These are phyloP conservation scores for Atractosteus spatula DNA, from an alignment of 2,113 vertebrate genomes.

Conservation along the genomic window DNA sequence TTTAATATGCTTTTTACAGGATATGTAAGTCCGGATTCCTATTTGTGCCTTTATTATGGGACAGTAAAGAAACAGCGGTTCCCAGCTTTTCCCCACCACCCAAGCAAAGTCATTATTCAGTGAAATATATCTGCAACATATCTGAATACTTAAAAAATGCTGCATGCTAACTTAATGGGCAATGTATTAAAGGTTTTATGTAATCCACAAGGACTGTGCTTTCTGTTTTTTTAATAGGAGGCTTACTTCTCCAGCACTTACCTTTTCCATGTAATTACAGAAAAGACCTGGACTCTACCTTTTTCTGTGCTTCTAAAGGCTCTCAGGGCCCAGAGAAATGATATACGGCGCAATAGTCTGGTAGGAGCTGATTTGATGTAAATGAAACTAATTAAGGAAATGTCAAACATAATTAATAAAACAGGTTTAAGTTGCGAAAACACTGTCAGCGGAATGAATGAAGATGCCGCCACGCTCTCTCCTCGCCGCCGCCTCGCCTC, in stretches of 20 bases:
- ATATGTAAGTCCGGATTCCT: no score
- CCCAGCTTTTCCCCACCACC: no score
- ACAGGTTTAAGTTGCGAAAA: conserved; percentile 98
- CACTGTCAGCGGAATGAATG: conserved; percentile 99
- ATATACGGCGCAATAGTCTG: conserved; percentile 84
- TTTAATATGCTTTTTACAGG: no score
- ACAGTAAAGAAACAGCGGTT: no score
- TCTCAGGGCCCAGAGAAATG: conserved; percentile 68
- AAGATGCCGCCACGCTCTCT: conserved; percentile 58
- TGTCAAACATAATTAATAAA: conserved; percentile 99
- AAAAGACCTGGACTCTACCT: conserved; percentile 38
- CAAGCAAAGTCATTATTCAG: no score
- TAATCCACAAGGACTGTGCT: background rate
- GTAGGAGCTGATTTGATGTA: conserved; percentile 97
- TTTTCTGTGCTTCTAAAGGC: conserved; percentile 61
- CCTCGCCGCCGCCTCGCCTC: conserved; percentile 41
- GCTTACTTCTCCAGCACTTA: conserved; percentile 31
- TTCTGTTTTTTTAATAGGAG: conserved; percentile 27
- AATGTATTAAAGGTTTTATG: background rate
- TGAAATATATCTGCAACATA: no score
- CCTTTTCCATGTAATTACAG: conserved; percentile 45
- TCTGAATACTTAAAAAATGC: no score
- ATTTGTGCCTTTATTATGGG: no score
- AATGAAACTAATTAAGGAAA: conserved; percentile 99
- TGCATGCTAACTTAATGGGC: background rate